phyloP scores from a whole-genome alignment of 2,888 invertebrate species.

The Cryptosula pallasiana region DNA sequence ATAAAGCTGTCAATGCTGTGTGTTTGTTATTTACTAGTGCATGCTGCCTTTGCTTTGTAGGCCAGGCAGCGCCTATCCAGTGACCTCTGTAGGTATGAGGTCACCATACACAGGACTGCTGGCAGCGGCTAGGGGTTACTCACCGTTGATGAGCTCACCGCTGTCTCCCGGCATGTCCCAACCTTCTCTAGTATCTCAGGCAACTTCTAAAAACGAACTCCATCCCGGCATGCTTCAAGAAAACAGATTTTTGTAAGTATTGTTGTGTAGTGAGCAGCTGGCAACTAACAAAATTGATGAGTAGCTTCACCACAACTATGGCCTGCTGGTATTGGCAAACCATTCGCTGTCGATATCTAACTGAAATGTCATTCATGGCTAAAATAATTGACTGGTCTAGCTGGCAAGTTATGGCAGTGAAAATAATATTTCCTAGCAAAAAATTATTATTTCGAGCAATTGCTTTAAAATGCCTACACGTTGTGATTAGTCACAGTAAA shows the following conservation, averaged over 20 bases:
- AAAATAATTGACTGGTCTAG: too few species aligned
- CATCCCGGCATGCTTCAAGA: conserved; percentile 20
- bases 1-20: neutral
- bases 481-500: too few species aligned
- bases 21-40: neutral
- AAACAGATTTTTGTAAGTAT: conserved; percentile 19
- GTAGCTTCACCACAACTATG: too few species aligned
- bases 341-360: too few species aligned
- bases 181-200: neutral
- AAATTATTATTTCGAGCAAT: too few species aligned
- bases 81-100: conserved; percentile 21
- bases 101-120: conserved; percentile 14
- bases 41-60: neutral
- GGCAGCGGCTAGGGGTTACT: conserved; percentile 2
- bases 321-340: too few species aligned
- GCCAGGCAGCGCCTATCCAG: conserved; percentile 6
- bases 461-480: too few species aligned
- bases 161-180: neutral
- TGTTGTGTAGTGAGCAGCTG: too few species aligned
- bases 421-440: too few species aligned
- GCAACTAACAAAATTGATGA: too few species aligned
- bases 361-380: too few species aligned
- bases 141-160: neutral
- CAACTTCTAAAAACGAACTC: conserved; percentile 1
- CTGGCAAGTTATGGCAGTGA: too few species aligned